Evolutionary conservation across 2,113 vertebrate species (phyloP).

Genomic region (Cynopterus brachyotis): DNA sequence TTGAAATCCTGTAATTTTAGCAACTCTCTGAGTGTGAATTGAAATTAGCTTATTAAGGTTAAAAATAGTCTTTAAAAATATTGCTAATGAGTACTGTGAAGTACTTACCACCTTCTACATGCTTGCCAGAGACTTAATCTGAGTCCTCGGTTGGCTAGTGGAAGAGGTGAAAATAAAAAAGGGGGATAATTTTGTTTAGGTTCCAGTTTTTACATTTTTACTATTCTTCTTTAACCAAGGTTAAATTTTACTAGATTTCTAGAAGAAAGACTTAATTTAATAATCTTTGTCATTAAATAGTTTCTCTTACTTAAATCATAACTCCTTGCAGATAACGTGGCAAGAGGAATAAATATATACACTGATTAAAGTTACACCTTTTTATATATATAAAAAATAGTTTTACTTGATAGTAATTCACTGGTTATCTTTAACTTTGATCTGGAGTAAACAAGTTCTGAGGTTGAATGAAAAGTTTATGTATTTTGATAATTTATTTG

Average conservation of each 20-base stretch:
- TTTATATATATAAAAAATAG: not conserved
- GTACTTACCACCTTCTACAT: not conserved
- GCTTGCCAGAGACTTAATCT: constrained; percentile 13
- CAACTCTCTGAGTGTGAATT: constrained; percentile 55
- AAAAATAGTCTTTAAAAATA: constrained; percentile 68
- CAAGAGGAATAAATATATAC: not conserved
- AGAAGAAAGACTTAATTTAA: not conserved
- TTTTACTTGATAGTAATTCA: not conserved
- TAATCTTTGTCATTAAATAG: constrained; percentile 15
- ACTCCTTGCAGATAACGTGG: not conserved
- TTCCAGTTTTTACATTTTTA: not conserved
- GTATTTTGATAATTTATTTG: not conserved
- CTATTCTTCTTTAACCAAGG: not conserved
- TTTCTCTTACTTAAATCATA: not conserved
- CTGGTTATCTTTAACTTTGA: not conserved
- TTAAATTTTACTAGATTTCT: not conserved
- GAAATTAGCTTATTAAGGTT: constrained; percentile 68
- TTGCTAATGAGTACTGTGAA: constrained; percentile 61
- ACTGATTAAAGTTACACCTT: not conserved
- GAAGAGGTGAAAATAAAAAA: not conserved
- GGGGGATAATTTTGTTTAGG: not conserved
- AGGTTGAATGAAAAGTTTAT: not conserved
- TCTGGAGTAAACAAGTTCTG: constrained; percentile 10
- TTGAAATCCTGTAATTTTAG: constrained; percentile 68
- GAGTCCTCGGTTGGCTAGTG: not conserved